phyloP scores from a whole-genome alignment of 1,140 invertebrate genomes.

The Parasteatoda tepidariorum region DNA sequence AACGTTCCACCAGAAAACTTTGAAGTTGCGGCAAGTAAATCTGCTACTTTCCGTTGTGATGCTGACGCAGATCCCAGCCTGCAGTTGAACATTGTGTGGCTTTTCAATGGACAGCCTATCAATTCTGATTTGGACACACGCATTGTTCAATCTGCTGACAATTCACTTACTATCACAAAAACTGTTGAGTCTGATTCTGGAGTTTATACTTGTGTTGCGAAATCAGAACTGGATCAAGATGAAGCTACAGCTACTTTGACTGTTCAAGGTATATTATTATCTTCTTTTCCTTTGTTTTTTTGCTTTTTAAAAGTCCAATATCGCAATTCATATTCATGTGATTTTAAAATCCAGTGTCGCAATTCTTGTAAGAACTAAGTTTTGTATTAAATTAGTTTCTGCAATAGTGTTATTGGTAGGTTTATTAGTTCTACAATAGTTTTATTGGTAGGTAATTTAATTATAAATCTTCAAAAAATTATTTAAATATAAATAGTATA shows the following conservation, averaged over 20 bases:
- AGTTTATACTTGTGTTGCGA: conserved; percentile 94
- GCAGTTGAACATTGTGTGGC: conserved; percentile 86
- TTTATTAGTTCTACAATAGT: too few relatives aligned
- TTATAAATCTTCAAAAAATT: too few relatives aligned
- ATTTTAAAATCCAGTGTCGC: too few relatives aligned
- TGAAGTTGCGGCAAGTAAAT: conserved; percentile 87
- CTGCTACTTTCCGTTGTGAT: conserved; percentile 93
- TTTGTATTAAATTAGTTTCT: too few relatives aligned
- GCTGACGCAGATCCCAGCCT: conserved; percentile 86
- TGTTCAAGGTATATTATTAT: conserved; percentile 82
- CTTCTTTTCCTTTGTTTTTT: not conserved
- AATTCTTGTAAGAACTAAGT: too few relatives aligned
- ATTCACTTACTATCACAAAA: conserved; percentile 93
- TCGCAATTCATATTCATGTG: too few relatives aligned
- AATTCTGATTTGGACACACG: conserved; percentile 88
- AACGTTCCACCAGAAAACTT: conserved; percentile 88
- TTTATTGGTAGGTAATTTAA: too few relatives aligned
- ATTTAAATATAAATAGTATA: too few relatives aligned
- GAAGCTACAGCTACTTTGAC: conserved; percentile 86
- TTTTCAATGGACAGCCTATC: conserved; percentile 84
- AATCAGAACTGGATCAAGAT: conserved; percentile 87
- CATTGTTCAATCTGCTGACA: conserved; percentile 75
- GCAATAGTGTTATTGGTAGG: too few relatives aligned
- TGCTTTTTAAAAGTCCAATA: too few relatives aligned
- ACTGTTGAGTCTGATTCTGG: conserved; percentile 95